These are phyloP conservation scores for Anniella stebbinsi DNA, from an alignment of 2,797 vertebrate species.

Conservation along the genomic window DNA sequence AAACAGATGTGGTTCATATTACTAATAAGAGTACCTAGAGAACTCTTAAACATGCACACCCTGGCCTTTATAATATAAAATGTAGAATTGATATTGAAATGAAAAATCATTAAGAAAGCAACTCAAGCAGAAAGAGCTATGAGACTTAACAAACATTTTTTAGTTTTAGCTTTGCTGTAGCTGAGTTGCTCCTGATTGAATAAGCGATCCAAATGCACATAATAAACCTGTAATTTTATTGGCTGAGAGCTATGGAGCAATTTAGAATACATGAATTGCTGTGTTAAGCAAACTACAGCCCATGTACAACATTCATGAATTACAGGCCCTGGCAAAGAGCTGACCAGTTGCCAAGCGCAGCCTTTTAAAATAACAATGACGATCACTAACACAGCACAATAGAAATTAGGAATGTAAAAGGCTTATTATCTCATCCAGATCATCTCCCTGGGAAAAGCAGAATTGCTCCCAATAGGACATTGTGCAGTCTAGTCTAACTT, in stretches of 20 bases:
- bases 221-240: conserved; percentile 73
- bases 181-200: conserved; percentile 58
- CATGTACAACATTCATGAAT: conserved; percentile 61
- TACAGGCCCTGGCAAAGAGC: conserved; percentile 60
- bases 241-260: conserved; percentile 65
- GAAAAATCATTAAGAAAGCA: conserved; percentile 53
- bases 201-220: conserved; percentile 41
- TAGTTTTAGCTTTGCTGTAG: conserved; percentile 58
- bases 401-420: conserved; percentile 58
- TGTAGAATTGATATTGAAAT: conserved; percentile 49
- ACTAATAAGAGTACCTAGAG: conserved; percentile 33
- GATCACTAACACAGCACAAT: conserved; percentile 50
- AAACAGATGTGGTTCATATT: conserved; percentile 23
- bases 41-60: conserved; percentile 26
- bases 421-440: conserved; percentile 48
- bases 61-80: conserved; percentile 37
- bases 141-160: conserved; percentile 39
- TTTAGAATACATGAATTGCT: conserved; percentile 56
- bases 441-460: conserved; percentile 48
- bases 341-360: conserved; percentile 62
- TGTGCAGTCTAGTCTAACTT: conserved; percentile 44
- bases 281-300: conserved; percentile 65
- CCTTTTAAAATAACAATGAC: conserved; percentile 51
- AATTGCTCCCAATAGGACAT: conserved; percentile 48
- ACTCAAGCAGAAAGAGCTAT: conserved; percentile 32